Base-by-base conservation (phyloP, 2,888 invertebrate species). In the Phortica okadai region DNA sequence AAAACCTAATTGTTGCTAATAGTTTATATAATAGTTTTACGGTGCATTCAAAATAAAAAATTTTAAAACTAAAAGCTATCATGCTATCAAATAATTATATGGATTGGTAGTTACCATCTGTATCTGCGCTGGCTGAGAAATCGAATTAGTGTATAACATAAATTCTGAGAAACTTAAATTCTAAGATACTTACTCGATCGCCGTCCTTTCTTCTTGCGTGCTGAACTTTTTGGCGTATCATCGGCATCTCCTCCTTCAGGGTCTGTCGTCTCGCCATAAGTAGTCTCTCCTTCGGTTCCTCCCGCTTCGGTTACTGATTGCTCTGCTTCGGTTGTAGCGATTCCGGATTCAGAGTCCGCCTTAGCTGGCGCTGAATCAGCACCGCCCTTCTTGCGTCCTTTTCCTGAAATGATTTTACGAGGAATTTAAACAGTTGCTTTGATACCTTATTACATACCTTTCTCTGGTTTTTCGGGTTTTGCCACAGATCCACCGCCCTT, bases 61-160 rank as follows among this genome's bases (percentile, higher is more conserved):
- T 59, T 87, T 84, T 84, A 86, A 81, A 75, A 69, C 6, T 11
- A 58, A 76, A 74, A 75, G 73, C 66, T 50, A 56, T 73, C 74
- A 64, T 76, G 77, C 83, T 81, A 80, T 42, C 77, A 79, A 79
- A 79, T 33, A 33, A 33, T 76, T 77, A 74, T 70, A 75, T 78
- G 73, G 62, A 76, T 44, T 79, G 76, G 25, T 87, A 87, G 85
- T 88, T 91, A 91, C 91, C 91, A 75, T 91, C 91, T 69, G 90
- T 90, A 73, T 89, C 90, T 75, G 90, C 92, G 82, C 91, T 90
- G 85, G 88, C 91, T 91, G 80, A 50, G 45, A 74, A 73, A 77
- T 76, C 14, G 41, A 42, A 69, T 58, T 21, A 33, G 21, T 25
- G 33, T 59, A 21, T 11, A 41, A 7, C 44, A 25, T 72, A 8